Evolutionary conservation across 2,797 vertebrate genomes (phyloP).

Genomic region (Argentina silus): DNA sequence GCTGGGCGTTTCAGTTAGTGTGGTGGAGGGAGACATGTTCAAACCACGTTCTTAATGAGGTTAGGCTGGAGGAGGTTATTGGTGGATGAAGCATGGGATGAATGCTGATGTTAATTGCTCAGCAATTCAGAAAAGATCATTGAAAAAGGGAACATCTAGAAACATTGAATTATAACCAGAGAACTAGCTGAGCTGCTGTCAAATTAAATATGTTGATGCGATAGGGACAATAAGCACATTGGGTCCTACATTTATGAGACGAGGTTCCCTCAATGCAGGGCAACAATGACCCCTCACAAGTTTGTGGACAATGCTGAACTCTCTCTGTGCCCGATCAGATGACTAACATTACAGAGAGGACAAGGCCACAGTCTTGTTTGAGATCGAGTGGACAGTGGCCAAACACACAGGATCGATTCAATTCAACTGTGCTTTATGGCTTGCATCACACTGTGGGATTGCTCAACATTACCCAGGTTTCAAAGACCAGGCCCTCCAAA

Average conservation of each 20-base stretch:
- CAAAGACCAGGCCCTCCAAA: constrained; percentile 29
- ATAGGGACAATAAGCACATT: constrained; percentile 41
- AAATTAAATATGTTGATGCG: not conserved
- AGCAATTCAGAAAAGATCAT: not conserved
- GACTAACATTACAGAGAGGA: constrained; percentile 78
- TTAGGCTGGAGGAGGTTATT: not conserved
- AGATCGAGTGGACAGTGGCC: constrained; percentile 61
- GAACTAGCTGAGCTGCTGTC: not conserved
- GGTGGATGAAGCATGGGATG: too few species aligned
- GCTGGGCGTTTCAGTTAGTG: constrained; percentile 1
- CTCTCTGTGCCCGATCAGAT: constrained; percentile 76
- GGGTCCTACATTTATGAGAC: constrained; percentile 49
- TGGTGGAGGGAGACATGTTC: constrained; percentile 8
- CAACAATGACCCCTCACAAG: constrained; percentile 78
- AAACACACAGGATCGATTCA: constrained; percentile 67
- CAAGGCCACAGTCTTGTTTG: constrained; percentile 76
- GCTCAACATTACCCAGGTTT: constrained; percentile 57
- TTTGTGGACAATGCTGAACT: constrained; percentile 74
- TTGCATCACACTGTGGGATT: constrained; percentile 62
- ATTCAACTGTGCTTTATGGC: constrained; percentile 54
- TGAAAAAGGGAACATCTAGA: not conserved
- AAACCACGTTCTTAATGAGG: not conserved
- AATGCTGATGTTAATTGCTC: not conserved
- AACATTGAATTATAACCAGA: not conserved
- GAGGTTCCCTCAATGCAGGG: constrained; percentile 63